Percentiles rank a stretch among this genome's conserved stretches.
Conservation (phyloP, 2,113 vertebrate genomes). For the Xiphophorus couchianus region DNA sequence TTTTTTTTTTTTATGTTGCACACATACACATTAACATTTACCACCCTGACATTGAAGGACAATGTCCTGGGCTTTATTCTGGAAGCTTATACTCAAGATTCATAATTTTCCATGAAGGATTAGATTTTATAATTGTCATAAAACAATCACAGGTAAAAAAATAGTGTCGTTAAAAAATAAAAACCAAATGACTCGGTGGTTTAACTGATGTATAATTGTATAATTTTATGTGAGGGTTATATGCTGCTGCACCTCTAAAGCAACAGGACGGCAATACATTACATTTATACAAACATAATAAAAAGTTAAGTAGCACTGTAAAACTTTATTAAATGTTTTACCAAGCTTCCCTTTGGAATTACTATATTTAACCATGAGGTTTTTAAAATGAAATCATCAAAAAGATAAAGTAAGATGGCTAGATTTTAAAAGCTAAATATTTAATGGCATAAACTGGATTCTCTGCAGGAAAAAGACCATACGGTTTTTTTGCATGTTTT, state of each 20-base stretch:
- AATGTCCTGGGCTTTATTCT: constrained; percentile 6
- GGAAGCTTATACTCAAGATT: not conserved
- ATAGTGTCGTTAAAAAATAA: not conserved
- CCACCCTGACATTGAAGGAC: not conserved
- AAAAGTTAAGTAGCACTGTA: not conserved
- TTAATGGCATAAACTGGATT: too few relatives aligned
- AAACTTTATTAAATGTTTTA: too few relatives aligned
- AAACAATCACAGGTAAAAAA: not conserved
- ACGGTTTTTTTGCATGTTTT: not conserved
- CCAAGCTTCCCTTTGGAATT: too few relatives aligned
- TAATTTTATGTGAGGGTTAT: not conserved
- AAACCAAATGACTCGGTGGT: not conserved
- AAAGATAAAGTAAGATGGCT: too few relatives aligned
- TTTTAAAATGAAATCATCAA: too few relatives aligned
- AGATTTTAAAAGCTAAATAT: too few relatives aligned
- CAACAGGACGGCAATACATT: too few relatives aligned
- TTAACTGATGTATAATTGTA: not conserved
- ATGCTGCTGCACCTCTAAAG: too few relatives aligned
- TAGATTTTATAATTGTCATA: not conserved
- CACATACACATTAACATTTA: constrained; percentile 28
- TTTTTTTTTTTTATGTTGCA: not conserved
- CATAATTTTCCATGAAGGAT: not conserved
- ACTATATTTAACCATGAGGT: too few relatives aligned
- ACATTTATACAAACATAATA: not conserved
- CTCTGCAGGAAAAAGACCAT: too few relatives aligned